Evolutionary conservation across 2,113 vertebrate species (phyloP).

Genomic region (Talpa occidentalis): DNA sequence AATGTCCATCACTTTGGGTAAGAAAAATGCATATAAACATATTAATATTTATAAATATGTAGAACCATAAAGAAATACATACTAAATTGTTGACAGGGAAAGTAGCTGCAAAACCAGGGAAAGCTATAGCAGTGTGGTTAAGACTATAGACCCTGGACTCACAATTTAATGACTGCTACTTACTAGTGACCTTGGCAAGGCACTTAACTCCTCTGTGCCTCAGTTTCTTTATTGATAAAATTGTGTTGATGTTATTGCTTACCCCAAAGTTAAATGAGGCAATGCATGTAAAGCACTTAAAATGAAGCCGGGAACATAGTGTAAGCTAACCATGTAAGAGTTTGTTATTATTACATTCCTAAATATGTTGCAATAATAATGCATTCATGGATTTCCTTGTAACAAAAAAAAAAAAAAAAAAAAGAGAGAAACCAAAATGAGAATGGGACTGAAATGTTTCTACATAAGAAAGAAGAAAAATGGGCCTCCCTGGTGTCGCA

Average conservation of each 20-base stretch:
- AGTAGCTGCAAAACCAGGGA: neutral
- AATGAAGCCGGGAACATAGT: neutral
- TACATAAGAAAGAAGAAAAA: constrained; percentile 25
- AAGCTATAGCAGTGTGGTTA: neutral
- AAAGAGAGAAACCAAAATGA: neutral
- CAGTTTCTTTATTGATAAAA: constrained; percentile 15
- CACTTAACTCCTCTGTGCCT: constrained; percentile 3
- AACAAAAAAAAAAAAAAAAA: neutral
- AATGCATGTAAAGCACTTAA: neutral
- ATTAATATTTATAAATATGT: neutral
- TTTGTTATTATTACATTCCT: neutral
- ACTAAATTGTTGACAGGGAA: neutral
- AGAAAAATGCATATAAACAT: neutral
- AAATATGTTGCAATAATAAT: constrained; percentile 53
- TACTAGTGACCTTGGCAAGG: constrained; percentile 32
- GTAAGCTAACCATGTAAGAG: neutral
- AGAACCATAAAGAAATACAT: neutral
- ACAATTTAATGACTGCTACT: neutral
- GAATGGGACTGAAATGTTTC: neutral
- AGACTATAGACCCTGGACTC: neutral
- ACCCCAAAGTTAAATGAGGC: neutral
- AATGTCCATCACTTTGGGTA: neutral
- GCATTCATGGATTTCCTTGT: constrained; percentile 24
- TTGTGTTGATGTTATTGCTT: neutral
- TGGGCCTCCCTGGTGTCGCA: no score